Conservation (phyloP, 1,140 invertebrate genomes). For the Heliothis virescens region DNA sequence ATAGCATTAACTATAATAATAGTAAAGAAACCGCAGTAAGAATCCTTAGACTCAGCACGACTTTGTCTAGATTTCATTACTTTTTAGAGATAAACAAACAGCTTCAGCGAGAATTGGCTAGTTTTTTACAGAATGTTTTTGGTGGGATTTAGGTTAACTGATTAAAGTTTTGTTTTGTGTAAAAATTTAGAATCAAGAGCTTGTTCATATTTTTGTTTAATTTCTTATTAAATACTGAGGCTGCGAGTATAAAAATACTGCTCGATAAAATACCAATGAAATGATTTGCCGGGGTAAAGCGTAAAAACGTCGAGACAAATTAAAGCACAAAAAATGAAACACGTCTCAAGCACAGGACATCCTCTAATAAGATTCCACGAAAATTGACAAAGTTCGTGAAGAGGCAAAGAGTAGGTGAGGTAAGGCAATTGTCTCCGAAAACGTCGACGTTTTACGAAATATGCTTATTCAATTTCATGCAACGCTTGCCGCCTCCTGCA, state of each 20-base stretch:
- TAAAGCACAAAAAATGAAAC: slow-evolving; percentile 59
- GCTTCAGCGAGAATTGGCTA: too few relatives aligned
- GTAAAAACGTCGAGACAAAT: slow-evolving; percentile 45
- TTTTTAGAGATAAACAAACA: too few relatives aligned
- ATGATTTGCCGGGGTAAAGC: background rate
- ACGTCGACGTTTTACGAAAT: slow-evolving; percentile 86
- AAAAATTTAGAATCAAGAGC: background rate
- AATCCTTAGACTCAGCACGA: too few relatives aligned
- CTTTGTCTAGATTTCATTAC: too few relatives aligned
- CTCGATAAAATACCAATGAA: background rate
- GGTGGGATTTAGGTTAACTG: too few relatives aligned
- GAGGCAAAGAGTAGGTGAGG: slow-evolving; percentile 83
- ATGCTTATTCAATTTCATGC: slow-evolving; percentile 87
- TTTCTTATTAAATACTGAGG: background rate
- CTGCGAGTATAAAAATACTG: background rate
- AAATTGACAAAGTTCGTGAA: slow-evolving; percentile 86
- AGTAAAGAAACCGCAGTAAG: too few relatives aligned
- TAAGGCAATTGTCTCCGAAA: slow-evolving; percentile 86
- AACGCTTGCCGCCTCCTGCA: slow-evolving; percentile 86
- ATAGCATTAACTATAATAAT: too few relatives aligned
- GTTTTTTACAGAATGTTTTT: too few relatives aligned
- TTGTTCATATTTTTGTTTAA: background rate
- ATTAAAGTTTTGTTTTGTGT: background rate
- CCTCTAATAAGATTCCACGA: slow-evolving; percentile 83
- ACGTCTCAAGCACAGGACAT: slow-evolving; percentile 72